These are phyloP conservation scores for Drosophila aldrichi DNA, from an alignment of 2,888 invertebrate genomes.

Conservation along the genomic window DNA sequence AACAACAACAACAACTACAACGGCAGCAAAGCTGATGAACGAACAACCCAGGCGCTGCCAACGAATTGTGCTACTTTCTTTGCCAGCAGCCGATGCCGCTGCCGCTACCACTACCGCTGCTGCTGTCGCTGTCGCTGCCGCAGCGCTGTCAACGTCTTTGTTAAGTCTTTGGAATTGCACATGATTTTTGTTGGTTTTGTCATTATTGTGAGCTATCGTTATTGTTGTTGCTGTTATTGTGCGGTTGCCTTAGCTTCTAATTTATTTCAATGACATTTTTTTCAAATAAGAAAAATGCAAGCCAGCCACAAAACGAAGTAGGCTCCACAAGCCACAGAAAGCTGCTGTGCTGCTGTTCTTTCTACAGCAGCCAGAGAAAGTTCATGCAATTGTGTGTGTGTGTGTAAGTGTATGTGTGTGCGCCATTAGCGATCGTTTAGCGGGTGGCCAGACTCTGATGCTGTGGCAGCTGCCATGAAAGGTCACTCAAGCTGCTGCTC, in stretches of 20 bases:
- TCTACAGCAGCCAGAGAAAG: slow-evolving; percentile 55
- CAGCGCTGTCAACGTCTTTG: slow-evolving; percentile 43
- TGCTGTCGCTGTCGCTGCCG: slow-evolving; percentile 4
- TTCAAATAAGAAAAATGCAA: slow-evolving; percentile 51
- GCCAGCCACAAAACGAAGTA: slow-evolving; percentile 39
- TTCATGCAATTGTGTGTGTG: slow-evolving; percentile 38
- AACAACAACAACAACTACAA: slow-evolving; percentile 5
- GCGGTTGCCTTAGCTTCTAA: slow-evolving; percentile 55
- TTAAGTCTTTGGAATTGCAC: slow-evolving; percentile 45
- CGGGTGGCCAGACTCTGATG: slow-evolving; percentile 45
- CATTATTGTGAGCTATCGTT: slow-evolving; percentile 34
- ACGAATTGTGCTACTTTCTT: slow-evolving; percentile 81
- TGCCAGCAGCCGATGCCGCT: slow-evolving; percentile 39
- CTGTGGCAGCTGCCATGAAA: slow-evolving; percentile 40
- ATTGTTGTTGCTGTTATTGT: slow-evolving; percentile 34
- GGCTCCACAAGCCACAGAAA: slow-evolving; percentile 36
- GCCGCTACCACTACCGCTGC: slow-evolving; percentile 9
- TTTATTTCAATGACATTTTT: slow-evolving; percentile 75
- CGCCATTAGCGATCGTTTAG: slow-evolving; percentile 46
- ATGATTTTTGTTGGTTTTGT: slow-evolving; percentile 37
- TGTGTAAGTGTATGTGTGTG: slow-evolving; percentile 3
- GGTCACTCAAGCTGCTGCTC: slow-evolving; percentile 44
- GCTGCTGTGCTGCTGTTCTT: slow-evolving; percentile 39
- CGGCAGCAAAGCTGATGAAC: slow-evolving; percentile 32
- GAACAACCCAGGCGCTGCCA: slow-evolving; percentile 49